These are phyloP conservation scores for Oxyteleia sp. DNA, from an alignment of 2,888 invertebrate genomes.

Conservation along the genomic window DNA sequence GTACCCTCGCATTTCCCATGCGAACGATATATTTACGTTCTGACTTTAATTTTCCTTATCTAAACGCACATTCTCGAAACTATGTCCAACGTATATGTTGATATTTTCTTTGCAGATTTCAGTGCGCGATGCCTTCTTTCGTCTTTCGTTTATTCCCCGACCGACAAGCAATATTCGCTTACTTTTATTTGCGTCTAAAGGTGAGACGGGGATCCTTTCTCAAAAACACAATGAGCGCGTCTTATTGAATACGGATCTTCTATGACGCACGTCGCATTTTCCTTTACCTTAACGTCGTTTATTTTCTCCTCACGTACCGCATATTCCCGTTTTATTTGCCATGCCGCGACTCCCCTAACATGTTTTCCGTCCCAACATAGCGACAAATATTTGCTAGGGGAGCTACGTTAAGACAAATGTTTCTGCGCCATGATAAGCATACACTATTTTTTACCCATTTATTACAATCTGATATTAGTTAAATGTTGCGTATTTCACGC, in stretches of 20 bases:
- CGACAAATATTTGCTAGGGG: slow-evolving; percentile 78
- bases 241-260: slow-evolving; percentile 73
- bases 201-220: slow-evolving; percentile 65
- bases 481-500: slow-evolving; percentile 1
- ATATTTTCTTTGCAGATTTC: slow-evolving; percentile 44
- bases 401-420: slow-evolving; percentile 56
- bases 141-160: slow-evolving; percentile 52
- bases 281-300: slow-evolving; percentile 74
- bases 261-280: slow-evolving; percentile 71
- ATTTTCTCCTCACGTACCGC: slow-evolving; percentile 77
- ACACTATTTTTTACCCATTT: slow-evolving; percentile 52
- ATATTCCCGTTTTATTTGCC: slow-evolving; percentile 78
- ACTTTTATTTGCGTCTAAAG: slow-evolving; percentile 61
- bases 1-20: neutral
- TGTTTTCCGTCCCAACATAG: slow-evolving; percentile 76
- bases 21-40: slow-evolving; percentile 12
- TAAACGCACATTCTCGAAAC: slow-evolving; percentile 17
- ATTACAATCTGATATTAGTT: slow-evolving; percentile 32
- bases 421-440: slow-evolving; percentile 39
- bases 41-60: slow-evolving; percentile 23
- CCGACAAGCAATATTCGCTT: slow-evolving; percentile 70
- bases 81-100: slow-evolving; percentile 14
- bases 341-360: slow-evolving; percentile 71
- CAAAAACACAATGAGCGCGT: slow-evolving; percentile 67
- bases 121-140: slow-evolving; percentile 29